These are phyloP conservation scores for Oryzias curvinotus DNA, from an alignment of 2,113 vertebrate species.

Conservation along the genomic window DNA sequence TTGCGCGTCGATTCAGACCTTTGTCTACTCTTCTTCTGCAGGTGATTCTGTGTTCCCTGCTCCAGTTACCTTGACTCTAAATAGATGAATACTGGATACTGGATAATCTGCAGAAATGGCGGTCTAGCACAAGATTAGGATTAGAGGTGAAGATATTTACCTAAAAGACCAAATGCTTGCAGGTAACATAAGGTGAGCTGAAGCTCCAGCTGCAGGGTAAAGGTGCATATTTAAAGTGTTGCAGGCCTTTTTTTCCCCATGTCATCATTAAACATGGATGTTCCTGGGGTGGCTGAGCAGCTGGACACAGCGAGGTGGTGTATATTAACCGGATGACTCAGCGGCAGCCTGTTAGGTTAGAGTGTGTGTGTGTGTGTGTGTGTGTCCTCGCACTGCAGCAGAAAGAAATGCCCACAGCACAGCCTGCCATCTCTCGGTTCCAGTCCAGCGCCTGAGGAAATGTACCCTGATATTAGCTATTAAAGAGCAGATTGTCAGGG, in stretches of 20 bases:
- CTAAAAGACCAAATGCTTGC: no score
- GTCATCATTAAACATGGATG: slow-evolving; percentile 4
- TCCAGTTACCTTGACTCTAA: no score
- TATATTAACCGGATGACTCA: slow-evolving; percentile 55
- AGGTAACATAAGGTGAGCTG: no score
- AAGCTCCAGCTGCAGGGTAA: not conserved
- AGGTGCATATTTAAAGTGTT: not conserved
- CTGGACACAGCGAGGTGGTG: slow-evolving; percentile 26
- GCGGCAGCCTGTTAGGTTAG: slow-evolving; percentile 32
- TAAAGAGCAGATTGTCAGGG: slow-evolving; percentile 81
- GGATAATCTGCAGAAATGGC: no score
- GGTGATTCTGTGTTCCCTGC: no score
- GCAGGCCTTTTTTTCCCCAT: not conserved
- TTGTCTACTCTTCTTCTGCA: no score
- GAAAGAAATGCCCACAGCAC: slow-evolving; percentile 56
- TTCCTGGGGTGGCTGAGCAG: slow-evolving; percentile 33
- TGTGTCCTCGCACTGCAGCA: slow-evolving; percentile 26
- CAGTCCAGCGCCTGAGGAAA: slow-evolving; percentile 78
- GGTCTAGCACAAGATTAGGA: no score
- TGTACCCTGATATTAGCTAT: slow-evolving; percentile 83
- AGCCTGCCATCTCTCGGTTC: slow-evolving; percentile 72
- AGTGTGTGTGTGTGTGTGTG: slow-evolving; percentile 32
- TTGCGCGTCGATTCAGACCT: no score
- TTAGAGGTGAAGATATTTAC: no score
- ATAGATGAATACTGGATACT: no score